Conservation (phyloP, 2,113 vertebrate genomes). For the pig (Sus scrofa) region DNA sequence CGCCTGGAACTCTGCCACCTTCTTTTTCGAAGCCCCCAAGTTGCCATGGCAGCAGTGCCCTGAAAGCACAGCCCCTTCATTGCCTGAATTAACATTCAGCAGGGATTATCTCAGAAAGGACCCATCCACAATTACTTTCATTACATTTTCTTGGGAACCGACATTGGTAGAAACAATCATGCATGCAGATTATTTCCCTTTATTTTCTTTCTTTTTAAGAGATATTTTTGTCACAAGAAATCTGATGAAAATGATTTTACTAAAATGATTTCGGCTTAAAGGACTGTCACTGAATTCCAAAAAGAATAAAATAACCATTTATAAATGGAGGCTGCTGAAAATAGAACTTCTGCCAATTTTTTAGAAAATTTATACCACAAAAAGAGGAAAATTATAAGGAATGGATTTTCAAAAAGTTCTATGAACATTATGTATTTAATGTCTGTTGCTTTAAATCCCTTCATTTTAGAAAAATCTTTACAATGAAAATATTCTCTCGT, state of each 20-base stretch:
- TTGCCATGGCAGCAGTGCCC: constrained; percentile 65
- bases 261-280: constrained; percentile 10
- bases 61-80: constrained; percentile 67
- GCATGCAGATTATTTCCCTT: constrained; percentile 8
- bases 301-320: neutral
- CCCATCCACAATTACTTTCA: constrained; percentile 64
- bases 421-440: neutral
- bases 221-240: constrained; percentile 52
- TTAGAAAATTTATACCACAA: neutral
- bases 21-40: constrained; percentile 61
- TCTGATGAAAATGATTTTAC: constrained; percentile 50
- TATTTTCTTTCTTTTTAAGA: constrained; percentile 43
- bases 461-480: constrained; percentile 56
- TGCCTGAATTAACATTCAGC: constrained; percentile 73
- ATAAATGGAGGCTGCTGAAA: constrained; percentile 29
- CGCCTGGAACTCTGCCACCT: constrained; percentile 63
- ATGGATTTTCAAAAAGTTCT: constrained; percentile 36
- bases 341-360: neutral
- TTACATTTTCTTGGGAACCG: constrained; percentile 35
- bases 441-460: neutral
- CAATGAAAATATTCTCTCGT: constrained; percentile 20
- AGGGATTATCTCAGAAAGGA: constrained; percentile 65
- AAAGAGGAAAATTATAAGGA: neutral
- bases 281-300: neutral
- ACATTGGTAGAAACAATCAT: constrained; percentile 32